Evolutionary conservation across 2,113 vertebrate genomes (phyloP), one percentile per base, ranked within the genome.

Genomic region (Cryptoleucopteryx plumbea): DNA sequence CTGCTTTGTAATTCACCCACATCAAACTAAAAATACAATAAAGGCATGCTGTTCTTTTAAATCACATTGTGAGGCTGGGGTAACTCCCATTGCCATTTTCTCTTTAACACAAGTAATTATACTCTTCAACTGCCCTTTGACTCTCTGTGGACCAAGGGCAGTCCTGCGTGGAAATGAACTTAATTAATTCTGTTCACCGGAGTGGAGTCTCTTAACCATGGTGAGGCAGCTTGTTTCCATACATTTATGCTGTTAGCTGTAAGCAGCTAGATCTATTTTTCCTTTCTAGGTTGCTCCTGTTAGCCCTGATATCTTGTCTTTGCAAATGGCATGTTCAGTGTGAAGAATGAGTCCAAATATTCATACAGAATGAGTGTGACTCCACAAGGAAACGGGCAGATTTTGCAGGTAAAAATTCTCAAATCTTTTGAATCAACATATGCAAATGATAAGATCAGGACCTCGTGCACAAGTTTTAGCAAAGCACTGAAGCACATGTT

Each of bases 91-190:
- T 71, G 93, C 58, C 75, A 91, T 96, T 97, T 94, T 97, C 96
- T 96, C 90, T 97, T 97, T 97, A 97, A 97, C 92, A 91, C 79
- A 88, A 95, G 94, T 98, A 98, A 98, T 97, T 98, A 97, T 80
- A 96, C 80, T 94, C 82, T 98, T 97, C 95, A 95, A 70, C 81
- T 96, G 97, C 91, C 95, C 96, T 98, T 96, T 97, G 97, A 95
- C 95, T 97, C 86, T 93, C 95, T 70, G 47, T 91, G 83, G 96
- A 97, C 88, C 83, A 75, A 96, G 83, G 95, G 95, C 92, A 96
- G 77, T 91, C 92, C 94, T 96, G 87, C 90, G 68, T 97, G 86
- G 94, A 97, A 98, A 98, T 96, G 77, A 97, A 94, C 65, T 92
- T 98, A 97, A 98, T 98, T 98, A 98, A 97, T 98, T 96, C 90